Evolutionary conservation across 2,797 vertebrate genomes (phyloP), one percentile per base, ranked within the genome.

Genomic region (Anguilla anguilla): DNA sequence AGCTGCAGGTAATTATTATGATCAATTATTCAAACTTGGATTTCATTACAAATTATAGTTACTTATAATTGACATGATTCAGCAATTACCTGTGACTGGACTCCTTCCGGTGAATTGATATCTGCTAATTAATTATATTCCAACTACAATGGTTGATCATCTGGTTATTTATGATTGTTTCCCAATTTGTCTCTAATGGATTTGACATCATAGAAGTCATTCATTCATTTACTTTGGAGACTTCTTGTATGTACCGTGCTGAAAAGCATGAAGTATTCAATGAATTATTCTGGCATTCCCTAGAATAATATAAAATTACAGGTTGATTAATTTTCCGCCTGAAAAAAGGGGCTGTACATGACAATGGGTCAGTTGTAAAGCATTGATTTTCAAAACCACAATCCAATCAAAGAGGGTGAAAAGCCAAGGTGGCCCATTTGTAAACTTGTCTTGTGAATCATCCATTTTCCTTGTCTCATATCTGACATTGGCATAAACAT

Each of bases 1-100:
- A 43, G 74, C 19, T 43, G 74, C 74, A 79, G 31, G 35, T 79
- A 39, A 79, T 74, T 35, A 6, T 39, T 13, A 35, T 43, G 31
- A 39, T 79, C 74, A 79, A 79, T 79, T 79, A 39, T 79, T 79
- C 74, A 79, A 79, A 79, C 1, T 79, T 43, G 15, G 74, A 39
- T 39, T 79, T 79, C 35, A 79, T 79, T 39, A 79, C 13, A 35
- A 79, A 79, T 79, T 74, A 67, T 67, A 74, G 72, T 74, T 74
- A 31, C 72, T 79, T 79, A 79, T 79, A 39, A 79, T 79, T 79
- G 74, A 39, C 74, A 79, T 43, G 74, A 46, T 43, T 22, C 6
- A 39, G 15, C 74, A 79, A 79, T 79, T 79, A 79, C 35, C 74
- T 46, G 15, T 79, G 74, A 46, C 74, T 46, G 39, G 74, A 46